Conservation (phyloP, 2,888 invertebrate genomes). For the Acleris literana region DNA sequence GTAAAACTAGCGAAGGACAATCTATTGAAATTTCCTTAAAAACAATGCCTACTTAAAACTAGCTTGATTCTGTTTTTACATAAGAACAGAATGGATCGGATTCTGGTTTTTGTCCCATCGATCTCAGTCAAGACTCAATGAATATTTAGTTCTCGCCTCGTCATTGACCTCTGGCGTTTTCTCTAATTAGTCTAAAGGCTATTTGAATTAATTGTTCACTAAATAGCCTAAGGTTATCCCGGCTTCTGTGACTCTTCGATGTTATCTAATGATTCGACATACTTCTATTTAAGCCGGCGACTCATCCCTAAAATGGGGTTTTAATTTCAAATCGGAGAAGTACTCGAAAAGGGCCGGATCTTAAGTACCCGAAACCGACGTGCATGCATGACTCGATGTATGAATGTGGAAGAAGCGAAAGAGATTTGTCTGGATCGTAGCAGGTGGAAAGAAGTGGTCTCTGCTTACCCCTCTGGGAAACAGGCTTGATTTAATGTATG, state of each 20-base stretch:
- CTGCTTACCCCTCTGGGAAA: too few relatives aligned
- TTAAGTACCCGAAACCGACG: too few relatives aligned
- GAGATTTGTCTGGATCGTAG: too few relatives aligned
- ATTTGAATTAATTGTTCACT: conserved; percentile 45
- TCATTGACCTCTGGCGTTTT: conserved; percentile 72
- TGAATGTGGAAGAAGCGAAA: too few relatives aligned
- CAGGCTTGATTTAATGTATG: too few relatives aligned
- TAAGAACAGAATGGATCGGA: conserved; percentile 46
- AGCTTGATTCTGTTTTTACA: conserved; percentile 27
- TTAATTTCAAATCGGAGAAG: too few relatives aligned
- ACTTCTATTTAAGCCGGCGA: too few relatives aligned
- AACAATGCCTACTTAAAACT: conserved; percentile 46
- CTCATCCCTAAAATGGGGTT: too few relatives aligned
- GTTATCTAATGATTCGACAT: too few relatives aligned
- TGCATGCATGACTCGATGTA: too few relatives aligned
- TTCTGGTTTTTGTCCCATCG: conserved; percentile 52
- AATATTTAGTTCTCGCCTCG: conserved; percentile 55
- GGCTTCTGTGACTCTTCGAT: neutral
- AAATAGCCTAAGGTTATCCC: conserved; percentile 13
- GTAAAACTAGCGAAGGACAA: conserved; percentile 50
- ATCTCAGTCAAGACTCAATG: conserved; percentile 56
- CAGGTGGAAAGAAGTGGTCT: too few relatives aligned
- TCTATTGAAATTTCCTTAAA: conserved; percentile 47
- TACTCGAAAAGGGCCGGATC: too few relatives aligned
- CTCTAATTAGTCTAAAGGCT: conserved; percentile 66